Base-by-base conservation (phyloP, 2,888 invertebrate genomes). In the Cyrtodaria siliqua region DNA sequence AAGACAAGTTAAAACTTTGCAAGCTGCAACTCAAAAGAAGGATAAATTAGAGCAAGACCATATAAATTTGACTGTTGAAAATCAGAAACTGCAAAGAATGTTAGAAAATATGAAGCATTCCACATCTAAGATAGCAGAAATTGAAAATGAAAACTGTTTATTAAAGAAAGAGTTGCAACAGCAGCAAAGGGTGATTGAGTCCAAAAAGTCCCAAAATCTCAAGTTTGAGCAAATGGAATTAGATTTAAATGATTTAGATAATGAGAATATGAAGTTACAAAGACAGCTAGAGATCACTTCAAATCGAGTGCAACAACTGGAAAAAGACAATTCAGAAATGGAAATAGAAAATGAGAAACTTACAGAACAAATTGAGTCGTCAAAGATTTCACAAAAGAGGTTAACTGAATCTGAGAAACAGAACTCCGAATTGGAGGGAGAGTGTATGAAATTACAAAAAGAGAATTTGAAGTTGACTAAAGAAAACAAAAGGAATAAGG, bases 401-500 rank as follows among this genome's bases (percentile, higher is more conserved):
- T 83, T 93, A 55, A 83, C 83, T 29, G 84, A 85, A 26, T 59
- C 83, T 55, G 87, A 94, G 93, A 96, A 84, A 95, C 95, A 87
- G 95, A 95, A 84, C 94, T 95, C 27, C 95, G 95, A 83, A 96
- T 96, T 96, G 53, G 96, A 96, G 91, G 95, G 95, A 0, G 96
- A 96, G 92, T 93, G 97, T 63, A 94, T 94, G 16, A 94, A 94
- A 18, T 94, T 96, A 83, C 97, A 97, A 90, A 96, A 96, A 89
- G 97, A 97, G 88, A 95, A 96, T 72, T 94, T 95, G 61, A 95
- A 95, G 66, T 94, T 97, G 52, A 95, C 96, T 76, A 96, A 97
- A 90, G 98, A 98, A 93, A 95, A 97, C 8, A 94, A 95, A 71
- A 96, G 96, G 91, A 94, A 97, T 42, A 96, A 96, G 91, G 96